Base-by-base conservation (phyloP, 2,113 vertebrate species). In the Macrotus californicus region DNA sequence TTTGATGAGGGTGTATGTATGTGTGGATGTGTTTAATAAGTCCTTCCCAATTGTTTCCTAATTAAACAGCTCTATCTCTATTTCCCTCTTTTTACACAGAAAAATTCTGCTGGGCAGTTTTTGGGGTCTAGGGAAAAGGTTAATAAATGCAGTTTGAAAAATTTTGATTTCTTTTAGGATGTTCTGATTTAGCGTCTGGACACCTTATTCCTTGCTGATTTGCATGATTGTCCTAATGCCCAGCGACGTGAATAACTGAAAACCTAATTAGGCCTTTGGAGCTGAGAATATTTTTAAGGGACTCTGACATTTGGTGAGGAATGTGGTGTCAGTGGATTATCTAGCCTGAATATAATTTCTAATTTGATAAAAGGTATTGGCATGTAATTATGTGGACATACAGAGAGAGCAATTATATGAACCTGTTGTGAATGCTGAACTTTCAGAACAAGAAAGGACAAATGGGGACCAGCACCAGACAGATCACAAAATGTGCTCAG, bases 181-280 rank as follows among this genome's bases (percentile, higher is more conserved):
- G 21, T 79, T 86, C 90, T 0, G 7, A 91, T 92, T 86, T 88
- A 50, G 64, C 89, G 43, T 64, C 86, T 88, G 54, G 46, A 66
- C 79, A 91, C 79, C 91, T 54, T 50, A 94, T 86, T 64, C 66
- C 88, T 72, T 94, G 69, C 94, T 96, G 95, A 96, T 95, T 95
- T 97, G 86, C 88, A 79, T 94, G 93, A 94, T 80, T 92, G 64
- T 90, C 50, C 95, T 92, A 97, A 97, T 97, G 91, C 89, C 96
- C 95, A 93, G 54, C 66, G 86, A 94, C 95, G 91, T 84, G 93
- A 96, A 95, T 94, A 95, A 95, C 95, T 77, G 94, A 95, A 95
- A 96, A 95, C 70, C 56, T 95, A 96, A 97, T 97, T 97, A 97
- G 96, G 89, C 73, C 96, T 88, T 96, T 87, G 93, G 96, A 96